Percentiles rank a stretch among this genome's conserved stretches.
Conservation (phyloP, 2,113 vertebrate species). For the crab-eating macaque (Macaca fascicularis) region T2T-MFA8v1.1 NC_088379.1:188656501-188657000, state of each 20-base stretch:
- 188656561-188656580: too few relatives aligned
- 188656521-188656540: not conserved
- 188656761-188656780: not conserved
- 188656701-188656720: not conserved
- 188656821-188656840: not conserved
- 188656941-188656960: too few relatives aligned
- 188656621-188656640: not conserved
- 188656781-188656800: not conserved
- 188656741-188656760: not conserved
- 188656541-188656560: not conserved
- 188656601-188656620: not conserved
- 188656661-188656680: not conserved
- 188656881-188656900: not conserved
- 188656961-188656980: not conserved
- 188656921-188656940: accelerated
- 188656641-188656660: not conserved
- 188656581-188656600: not conserved
- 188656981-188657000: not conserved
- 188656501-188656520: not conserved
- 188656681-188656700: not conserved
- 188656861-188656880: not conserved
- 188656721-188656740: not conserved
- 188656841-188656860: not conserved
- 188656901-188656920: not conserved
- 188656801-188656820: not conserved